Percentiles rank a stretch among this genome's conserved stretches.
These are phyloP conservation scores for Tachysurus vachellii DNA, from an alignment of 2,113 vertebrate species.

Conservation along the genomic window DNA sequence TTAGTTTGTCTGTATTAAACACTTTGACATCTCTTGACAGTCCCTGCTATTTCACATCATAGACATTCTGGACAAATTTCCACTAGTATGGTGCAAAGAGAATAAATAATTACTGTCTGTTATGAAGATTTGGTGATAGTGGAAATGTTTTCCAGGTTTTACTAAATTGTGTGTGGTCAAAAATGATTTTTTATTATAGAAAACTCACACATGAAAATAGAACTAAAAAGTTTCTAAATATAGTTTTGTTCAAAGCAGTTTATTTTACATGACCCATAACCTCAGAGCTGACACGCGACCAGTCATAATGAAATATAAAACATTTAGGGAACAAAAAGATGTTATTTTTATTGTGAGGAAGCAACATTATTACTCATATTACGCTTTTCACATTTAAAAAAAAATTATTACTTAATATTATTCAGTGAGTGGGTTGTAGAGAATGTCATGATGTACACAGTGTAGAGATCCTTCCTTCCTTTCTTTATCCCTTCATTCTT, in stretches of 20 bases:
- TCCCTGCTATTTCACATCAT: not conserved
- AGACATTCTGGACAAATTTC: not conserved
- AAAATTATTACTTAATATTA: not conserved
- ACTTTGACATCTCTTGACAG: not conserved
- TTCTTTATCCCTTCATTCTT: too few species aligned
- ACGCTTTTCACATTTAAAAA: not conserved
- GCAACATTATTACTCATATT: not conserved
- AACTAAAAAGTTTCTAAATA: not conserved
- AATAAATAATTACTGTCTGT: not conserved
- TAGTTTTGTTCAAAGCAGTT: not conserved
- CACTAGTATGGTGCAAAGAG: not conserved
- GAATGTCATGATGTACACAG: not conserved
- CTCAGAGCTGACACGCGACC: not conserved
- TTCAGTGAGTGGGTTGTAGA: not conserved
- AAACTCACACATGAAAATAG: not conserved
- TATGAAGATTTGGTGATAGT: not conserved
- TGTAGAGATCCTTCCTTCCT: not conserved
- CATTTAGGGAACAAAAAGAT: not conserved
- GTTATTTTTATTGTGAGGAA: constrained; percentile 15
- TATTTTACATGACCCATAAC: not conserved
- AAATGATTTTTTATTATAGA: not conserved
- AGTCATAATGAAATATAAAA: not conserved
- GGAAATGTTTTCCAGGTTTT: not conserved
- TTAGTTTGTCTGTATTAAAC: too few species aligned
- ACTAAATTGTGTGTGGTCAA: not conserved